Base-by-base conservation (phyloP, 2,888 invertebrate genomes). In the Platerodrilus igneus region DNA sequence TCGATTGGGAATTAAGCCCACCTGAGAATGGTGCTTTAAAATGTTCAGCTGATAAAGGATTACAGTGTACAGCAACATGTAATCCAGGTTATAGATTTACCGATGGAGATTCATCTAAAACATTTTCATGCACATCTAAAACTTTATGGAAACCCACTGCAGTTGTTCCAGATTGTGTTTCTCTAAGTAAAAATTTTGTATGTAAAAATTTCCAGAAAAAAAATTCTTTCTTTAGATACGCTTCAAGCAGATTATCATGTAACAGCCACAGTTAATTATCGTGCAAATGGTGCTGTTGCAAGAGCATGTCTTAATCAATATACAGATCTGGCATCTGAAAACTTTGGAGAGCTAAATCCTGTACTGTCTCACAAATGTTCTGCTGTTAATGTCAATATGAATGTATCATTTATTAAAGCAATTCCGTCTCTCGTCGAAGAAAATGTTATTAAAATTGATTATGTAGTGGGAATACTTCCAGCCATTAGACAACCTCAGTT, bases 181-280 rank as follows among this genome's bases (percentile, higher is more conserved):
- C 92, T 3, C 91, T 92, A 76, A 88, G 85, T 86, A 66, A 65
- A 72, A 66, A 8, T 30, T n/a, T n/a, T n/a, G n/a, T n/a, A n/a
- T n/a, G n/a, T 21, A n/a, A 28, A 23, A 9, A 18, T 31, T 3
- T 10, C 8, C 6, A 9, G 6, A 15, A 9, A 34, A 28, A 29
- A 4, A 35, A 21, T 32, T 39, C 45, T 41, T 41, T 41, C 60
- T 55, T 39, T 63, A 83, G 86, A 92, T 66, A 93, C 92, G 9
- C 89, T 92, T 63, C 90, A 92, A 74, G 93, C 93, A n/a, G 86
- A 89, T 47, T 93, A 93, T 56, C 91, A 93, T 56, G 89, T 93
- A 1, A 82, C 88, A 1, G 85, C 92, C 0, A 80, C 85, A 14
- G 81, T 93, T 1, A 85, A 81, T 25, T 94, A 93, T 62, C 77